These are phyloP conservation scores for Pecten maximus DNA, from an alignment of 2,888 invertebrate species.

Conservation along the genomic window DNA sequence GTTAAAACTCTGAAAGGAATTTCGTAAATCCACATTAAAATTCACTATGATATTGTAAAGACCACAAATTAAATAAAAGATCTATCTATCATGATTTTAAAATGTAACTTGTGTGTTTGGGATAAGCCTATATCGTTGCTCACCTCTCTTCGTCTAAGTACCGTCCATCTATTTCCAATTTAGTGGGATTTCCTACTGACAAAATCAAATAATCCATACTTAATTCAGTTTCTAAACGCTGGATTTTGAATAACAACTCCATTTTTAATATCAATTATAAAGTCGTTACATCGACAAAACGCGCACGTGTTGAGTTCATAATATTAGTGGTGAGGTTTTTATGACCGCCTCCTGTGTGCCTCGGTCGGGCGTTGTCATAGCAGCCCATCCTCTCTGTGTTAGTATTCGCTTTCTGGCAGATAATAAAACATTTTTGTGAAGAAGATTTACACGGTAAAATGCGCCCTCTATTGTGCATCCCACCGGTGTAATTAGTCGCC, in stretches of 20 bases:
- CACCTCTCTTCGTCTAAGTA: conserved; percentile 3
- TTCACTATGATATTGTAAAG: conserved; percentile 25
- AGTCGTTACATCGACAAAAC: conserved; percentile 44
- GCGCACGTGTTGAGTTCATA: conserved; percentile 56
- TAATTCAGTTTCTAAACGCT: conserved; percentile 32
- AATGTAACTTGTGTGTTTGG: background rate
- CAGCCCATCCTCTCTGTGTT: conserved; percentile 38
- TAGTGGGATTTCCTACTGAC: conserved; percentile 30
- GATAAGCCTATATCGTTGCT: conserved; percentile 16
- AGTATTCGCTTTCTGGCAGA: conserved; percentile 51
- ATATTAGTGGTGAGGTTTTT: conserved; percentile 53
- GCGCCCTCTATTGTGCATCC: conserved; percentile 49
- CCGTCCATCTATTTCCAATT: conserved; percentile 33
- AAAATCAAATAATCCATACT: conserved; percentile 33
- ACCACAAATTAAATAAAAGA: conserved; percentile 33
- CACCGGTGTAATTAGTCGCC: conserved; percentile 42
- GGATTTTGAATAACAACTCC: conserved; percentile 30
- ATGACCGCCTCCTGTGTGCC: conserved; percentile 46
- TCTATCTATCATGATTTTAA: conserved; percentile 26
- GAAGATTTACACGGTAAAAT: conserved; percentile 52
- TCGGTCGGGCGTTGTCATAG: conserved; percentile 48
- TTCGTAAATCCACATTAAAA: conserved; percentile 28
- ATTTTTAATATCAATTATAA: conserved; percentile 53
- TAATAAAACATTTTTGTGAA: conserved; percentile 52
- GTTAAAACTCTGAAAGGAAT: conserved; percentile 18